Evolutionary conservation across 2,888 invertebrate genomes (phyloP), one percentile per base, ranked within the genome.

Genomic region (Fissipunctia ypsillon): DNA sequence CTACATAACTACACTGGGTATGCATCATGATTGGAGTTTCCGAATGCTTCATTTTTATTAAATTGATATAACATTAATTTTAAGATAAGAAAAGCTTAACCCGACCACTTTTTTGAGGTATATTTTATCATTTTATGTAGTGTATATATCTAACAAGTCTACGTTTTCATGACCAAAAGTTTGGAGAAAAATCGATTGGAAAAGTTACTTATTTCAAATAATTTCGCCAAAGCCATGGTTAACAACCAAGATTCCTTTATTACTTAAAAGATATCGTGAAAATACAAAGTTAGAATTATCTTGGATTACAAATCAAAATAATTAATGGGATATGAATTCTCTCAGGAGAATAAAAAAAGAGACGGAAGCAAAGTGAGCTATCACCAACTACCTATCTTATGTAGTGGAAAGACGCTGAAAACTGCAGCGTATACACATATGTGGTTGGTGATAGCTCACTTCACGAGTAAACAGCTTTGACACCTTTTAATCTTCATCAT

Each of bases 1-100:
- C 50, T 81, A 73, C 60, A 45, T 71, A 73, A 50, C 69, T 84
- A 81, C 63, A 84, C 54, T 69, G 64, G 59, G 57, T 70, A 80
- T 73, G 75, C 74, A 78, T 72, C 52, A 70, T 72, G 45, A 69
- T 81, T 71, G 50, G 45, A 67, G 45, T 73, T 77, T 76, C 59
- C 61, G 71, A 73, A 83, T 78, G 65, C 80, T 71, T 74, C 52
- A 63, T 63, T 68, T 60, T n/a, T n/a, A n/a, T n/a, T 57, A 45
- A 59, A 60, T 75, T 69, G 35, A 73, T 73, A 67, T 41, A 56
- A 65, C 16, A 54, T 72, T 56, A 41, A 45, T 56, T 78, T 35
- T 66, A 76, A 54, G 41, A 54, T 61, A 80, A 60, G 38, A 66
- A 80, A 63, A 66, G 50, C 69, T 72, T 79, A 84, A 66, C n/a